Evolutionary conservation across 2,113 vertebrate genomes (phyloP).

Genomic region (Suncus etruscus): DNA sequence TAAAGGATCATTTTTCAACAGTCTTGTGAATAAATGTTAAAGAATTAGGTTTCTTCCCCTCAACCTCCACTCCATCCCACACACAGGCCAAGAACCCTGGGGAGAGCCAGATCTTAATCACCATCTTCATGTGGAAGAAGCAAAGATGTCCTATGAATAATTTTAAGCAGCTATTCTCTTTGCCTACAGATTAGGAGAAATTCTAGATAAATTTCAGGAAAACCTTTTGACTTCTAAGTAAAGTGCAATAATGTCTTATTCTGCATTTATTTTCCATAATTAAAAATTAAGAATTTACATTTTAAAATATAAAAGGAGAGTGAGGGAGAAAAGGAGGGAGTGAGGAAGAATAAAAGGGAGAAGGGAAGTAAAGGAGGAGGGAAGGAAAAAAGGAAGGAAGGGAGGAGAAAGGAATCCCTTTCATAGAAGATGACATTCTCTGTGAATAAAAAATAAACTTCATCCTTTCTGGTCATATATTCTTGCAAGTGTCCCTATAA

Average conservation of each 20-base stretch:
- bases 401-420: background rate
- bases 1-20: slow-evolving; percentile 34
- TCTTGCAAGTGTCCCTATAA: slow-evolving; percentile 67
- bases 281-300: background rate
- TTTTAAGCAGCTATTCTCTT: slow-evolving; percentile 50
- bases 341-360: background rate
- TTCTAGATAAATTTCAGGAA: slow-evolving; percentile 43
- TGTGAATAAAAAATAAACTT: slow-evolving; percentile 50
- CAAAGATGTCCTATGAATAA: background rate
- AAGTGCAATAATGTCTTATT: slow-evolving; percentile 45
- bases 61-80: too few relatives aligned
- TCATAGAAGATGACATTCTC: slow-evolving; percentile 54
- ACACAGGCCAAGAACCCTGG: slow-evolving; percentile 23
- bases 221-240: slow-evolving; percentile 54
- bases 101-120: slow-evolving; percentile 65
- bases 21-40: slow-evolving; percentile 47
- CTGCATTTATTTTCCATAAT: background rate
- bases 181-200: background rate
- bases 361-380: background rate
- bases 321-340: background rate
- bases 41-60: slow-evolving; percentile 49
- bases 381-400: slow-evolving; percentile 7
- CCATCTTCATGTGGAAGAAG: slow-evolving; percentile 3
- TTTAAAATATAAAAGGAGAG: slow-evolving; percentile 1
- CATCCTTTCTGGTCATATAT: slow-evolving; percentile 24